A percentile compares a stretch with the other conserved stretches of the same genome.
Conservation (phyloP, 2,888 invertebrate genomes). For the Hydroisotoma schaefferi region DNA sequence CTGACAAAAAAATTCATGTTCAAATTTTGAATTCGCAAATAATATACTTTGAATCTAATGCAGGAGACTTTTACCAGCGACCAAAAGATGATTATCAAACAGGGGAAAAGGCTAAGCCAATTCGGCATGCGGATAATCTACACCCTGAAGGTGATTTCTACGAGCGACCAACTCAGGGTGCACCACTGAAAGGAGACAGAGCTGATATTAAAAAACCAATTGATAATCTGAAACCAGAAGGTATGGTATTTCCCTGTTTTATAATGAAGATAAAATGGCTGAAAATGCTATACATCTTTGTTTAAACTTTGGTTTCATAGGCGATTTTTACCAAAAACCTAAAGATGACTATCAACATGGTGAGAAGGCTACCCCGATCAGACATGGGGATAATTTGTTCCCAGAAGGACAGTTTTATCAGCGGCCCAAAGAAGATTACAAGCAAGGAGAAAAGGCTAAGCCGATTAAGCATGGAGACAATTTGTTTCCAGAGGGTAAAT, state of each 20-base stretch:
- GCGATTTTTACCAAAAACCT: constrained; percentile 45
- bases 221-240: constrained; percentile 45
- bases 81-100: constrained; percentile 21
- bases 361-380: neutral
- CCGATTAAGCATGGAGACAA: constrained; percentile 57
- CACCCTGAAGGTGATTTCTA: constrained; percentile 61
- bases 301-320: constrained; percentile 57
- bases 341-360: neutral
- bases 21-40: constrained; percentile 34
- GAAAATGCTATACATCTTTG: constrained; percentile 60
- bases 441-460: constrained; percentile 54
- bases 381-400: constrained; percentile 51
- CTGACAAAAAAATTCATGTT: constrained; percentile 47
- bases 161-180: constrained; percentile 50
- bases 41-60: constrained; percentile 50
- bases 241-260: too few species aligned
- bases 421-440: constrained; percentile 57
- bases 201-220: constrained; percentile 34
- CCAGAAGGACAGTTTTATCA: constrained; percentile 64
- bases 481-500: constrained; percentile 54
- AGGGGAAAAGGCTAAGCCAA: constrained; percentile 50
- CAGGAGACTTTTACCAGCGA: constrained; percentile 55
- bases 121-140: constrained; percentile 55
- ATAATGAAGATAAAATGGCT: too few species aligned
- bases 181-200: constrained; percentile 29